These are phyloP conservation scores for Scrobipalpa costella DNA, from an alignment of 2,888 invertebrate species.

Conservation along the genomic window DNA sequence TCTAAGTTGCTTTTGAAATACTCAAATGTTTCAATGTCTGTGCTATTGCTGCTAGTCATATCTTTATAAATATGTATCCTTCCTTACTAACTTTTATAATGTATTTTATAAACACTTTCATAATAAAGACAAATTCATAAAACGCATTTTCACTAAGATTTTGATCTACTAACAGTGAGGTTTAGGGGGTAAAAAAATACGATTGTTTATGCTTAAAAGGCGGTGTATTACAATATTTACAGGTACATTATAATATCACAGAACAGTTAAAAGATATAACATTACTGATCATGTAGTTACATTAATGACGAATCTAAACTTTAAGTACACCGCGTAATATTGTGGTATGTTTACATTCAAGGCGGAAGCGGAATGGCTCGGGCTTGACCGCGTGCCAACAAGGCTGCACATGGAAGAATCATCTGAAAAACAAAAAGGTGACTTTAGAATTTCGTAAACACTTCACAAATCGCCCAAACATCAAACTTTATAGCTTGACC, in stretches of 20 bases:
- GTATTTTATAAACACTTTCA: background rate
- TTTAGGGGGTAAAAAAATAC: background rate
- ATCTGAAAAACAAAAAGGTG: conserved; percentile 81
- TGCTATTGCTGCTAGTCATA: background rate
- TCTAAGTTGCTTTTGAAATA: conserved; percentile 16
- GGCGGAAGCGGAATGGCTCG: conserved; percentile 83
- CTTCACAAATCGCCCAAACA: conserved; percentile 70
- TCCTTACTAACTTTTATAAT: background rate
- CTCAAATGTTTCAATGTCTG: background rate
- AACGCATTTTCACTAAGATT: conserved; percentile 4
- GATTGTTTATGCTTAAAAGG: background rate
- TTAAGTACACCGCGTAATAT: conserved; percentile 56
- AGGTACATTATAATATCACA: conserved; percentile 31
- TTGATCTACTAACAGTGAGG: background rate
- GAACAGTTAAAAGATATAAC: conserved; percentile 19
- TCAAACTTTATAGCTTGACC: conserved; percentile 44
- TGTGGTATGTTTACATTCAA: conserved; percentile 74
- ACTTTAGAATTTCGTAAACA: conserved; percentile 58
- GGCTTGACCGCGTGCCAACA: conserved; percentile 84
- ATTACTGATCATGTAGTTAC: conserved; percentile 27
- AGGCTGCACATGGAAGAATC: conserved; percentile 80
- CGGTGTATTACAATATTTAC: conserved; percentile 36
- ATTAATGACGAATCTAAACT: conserved; percentile 46
- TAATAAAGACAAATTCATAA: background rate
- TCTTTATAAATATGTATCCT: background rate